These are phyloP conservation scores for Bucco capensis DNA, from an alignment of 2,113 vertebrate genomes.

Conservation along the genomic window DNA sequence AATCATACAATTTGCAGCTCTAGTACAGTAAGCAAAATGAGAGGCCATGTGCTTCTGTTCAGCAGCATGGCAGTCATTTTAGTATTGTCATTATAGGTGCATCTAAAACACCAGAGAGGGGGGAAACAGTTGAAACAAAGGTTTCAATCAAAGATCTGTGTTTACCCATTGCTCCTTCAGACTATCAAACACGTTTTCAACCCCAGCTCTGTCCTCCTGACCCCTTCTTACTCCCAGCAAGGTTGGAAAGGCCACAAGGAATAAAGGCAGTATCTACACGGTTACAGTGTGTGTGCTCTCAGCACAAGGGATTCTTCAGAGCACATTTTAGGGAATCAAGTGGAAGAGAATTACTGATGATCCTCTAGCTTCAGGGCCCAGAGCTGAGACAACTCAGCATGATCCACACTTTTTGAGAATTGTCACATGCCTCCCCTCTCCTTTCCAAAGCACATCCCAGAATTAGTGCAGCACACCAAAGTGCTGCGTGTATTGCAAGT, in stretches of 20 bases:
- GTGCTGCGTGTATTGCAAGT: not conserved
- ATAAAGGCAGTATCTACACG: not conserved
- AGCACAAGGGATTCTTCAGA: not conserved
- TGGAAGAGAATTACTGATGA: not conserved
- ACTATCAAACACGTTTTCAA: rapidly evolving
- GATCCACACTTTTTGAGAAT: not conserved
- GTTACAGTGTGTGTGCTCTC: not conserved
- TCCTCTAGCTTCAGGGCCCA: not conserved
- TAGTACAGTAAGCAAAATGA: not conserved
- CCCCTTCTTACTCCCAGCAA: not conserved
- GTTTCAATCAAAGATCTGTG: not conserved
- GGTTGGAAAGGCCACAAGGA: not conserved
- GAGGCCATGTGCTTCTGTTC: not conserved
- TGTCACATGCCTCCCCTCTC: not conserved
- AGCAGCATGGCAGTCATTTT: not conserved
- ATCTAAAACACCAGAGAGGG: not conserved
- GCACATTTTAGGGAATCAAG: not conserved
- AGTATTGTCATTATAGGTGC: not conserved
- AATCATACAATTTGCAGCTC: not conserved
- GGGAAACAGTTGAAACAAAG: not conserved
- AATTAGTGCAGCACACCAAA: not conserved
- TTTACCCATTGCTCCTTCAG: not conserved
- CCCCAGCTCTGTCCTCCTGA: not conserved
- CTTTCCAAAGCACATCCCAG: not conserved
- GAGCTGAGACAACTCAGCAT: not conserved